These are phyloP conservation scores for Limnothrissa miodon DNA, from an alignment of 2,113 vertebrate genomes.

Conservation along the genomic window DNA sequence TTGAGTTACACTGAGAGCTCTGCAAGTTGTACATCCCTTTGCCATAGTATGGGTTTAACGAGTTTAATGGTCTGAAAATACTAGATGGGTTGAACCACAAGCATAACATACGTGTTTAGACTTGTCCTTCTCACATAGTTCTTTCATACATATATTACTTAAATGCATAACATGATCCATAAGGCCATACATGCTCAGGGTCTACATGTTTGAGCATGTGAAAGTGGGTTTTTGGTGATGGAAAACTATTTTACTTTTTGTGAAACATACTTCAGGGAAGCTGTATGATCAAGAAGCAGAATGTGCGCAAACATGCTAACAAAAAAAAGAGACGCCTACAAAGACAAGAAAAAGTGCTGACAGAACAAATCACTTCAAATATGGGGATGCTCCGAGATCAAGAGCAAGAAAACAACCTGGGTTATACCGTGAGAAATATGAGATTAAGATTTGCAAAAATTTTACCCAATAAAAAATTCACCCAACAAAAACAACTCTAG, in stretches of 20 bases:
- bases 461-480: neutral
- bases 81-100: neutral
- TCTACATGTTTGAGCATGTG: neutral
- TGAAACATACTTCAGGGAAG: neutral
- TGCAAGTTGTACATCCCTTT: neutral
- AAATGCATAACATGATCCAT: neutral
- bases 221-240: neutral
- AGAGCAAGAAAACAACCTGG: neutral
- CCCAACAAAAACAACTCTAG: neutral
- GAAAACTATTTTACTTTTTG: neutral
- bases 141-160: neutral
- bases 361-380: neutral
- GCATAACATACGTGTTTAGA: neutral
- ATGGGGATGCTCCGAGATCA: neutral
- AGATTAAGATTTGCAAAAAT: neutral
- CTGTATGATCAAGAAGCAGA: neutral
- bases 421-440: neutral
- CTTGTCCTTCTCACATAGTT: neutral
- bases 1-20: neutral
- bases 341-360: no score
- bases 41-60: neutral
- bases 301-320: neutral
- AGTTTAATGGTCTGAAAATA: neutral
- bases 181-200: neutral
- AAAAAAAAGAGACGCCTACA: neutral